phyloP scores from a whole-genome alignment of 2,113 vertebrate species.

The Ahaetulla prasina region DNA sequence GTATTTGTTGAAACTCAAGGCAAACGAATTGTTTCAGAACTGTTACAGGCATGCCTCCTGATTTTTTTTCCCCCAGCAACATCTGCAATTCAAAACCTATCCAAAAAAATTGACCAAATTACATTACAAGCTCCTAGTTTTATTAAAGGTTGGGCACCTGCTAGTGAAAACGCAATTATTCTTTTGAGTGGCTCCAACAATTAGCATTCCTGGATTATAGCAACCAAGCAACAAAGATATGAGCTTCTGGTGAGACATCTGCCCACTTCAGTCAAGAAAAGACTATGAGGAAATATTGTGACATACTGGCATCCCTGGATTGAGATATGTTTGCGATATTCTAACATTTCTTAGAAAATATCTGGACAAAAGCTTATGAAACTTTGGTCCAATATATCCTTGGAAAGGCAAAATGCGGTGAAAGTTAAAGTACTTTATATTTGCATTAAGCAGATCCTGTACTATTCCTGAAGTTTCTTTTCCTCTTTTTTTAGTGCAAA shows the following conservation, averaged over 20 bases:
- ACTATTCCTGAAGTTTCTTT: not conserved
- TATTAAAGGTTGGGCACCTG: not conserved
- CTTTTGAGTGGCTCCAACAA: not conserved
- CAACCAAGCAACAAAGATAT: not conserved
- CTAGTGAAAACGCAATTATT: not conserved
- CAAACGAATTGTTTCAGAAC: not conserved
- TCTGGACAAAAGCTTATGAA: not conserved
- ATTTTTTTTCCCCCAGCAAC: fast-evolving
- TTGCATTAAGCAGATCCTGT: not conserved
- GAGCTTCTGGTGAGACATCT: not conserved
- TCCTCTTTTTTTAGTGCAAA: not conserved
- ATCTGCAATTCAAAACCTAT: fast-evolving
- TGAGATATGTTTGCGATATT: not conserved
- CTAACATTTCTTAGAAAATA: not conserved
- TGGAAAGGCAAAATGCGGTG: not conserved
- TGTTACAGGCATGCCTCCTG: not conserved
- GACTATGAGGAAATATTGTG: not conserved
- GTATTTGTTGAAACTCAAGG: conserved; percentile 1
- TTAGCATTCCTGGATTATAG: not conserved
- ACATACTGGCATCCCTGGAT: not conserved
- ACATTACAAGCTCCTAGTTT: not conserved
- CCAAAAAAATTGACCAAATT: fast-evolving
- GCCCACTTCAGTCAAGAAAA: not conserved
- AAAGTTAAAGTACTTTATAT: not conserved
- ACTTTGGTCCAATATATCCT: not conserved